Base-by-base conservation (phyloP, 2,888 invertebrate species). In the Drosophila picticornis region DNA sequence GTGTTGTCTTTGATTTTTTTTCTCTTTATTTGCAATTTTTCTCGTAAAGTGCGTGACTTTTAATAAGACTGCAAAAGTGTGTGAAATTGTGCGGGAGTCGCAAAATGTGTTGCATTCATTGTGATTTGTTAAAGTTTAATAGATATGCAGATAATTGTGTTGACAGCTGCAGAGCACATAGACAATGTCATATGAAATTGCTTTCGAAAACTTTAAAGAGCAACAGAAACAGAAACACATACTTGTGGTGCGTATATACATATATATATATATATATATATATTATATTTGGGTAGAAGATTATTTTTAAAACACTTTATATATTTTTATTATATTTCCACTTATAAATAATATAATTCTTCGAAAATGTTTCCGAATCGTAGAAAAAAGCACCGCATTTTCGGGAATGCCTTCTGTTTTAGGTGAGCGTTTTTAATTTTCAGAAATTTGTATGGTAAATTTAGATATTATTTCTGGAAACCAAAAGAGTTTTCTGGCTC, bases 41-140 rank as follows among this genome's bases (percentile, higher is more conserved):
- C 46, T 55, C 72, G 61, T 73, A 82, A 88, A 80, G 75, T 86
- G 90, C 81, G 77, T 88, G 84, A 74, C 74, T 82, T 80, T 82
- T 88, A 88, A 90, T 90, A 88, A 79, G 73, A 86, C 72, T 80
- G 78, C 78, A 86, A 82, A 78, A 86, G 74, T 79, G 83, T 71
- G 77, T 40, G 71, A 75, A 56, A 75, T 57, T 63, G 61, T 78
- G 72, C 70, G 72, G 74, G 72, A 34, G 80, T 58, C 34, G 29
- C 0, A n/a, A 38, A 19, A 67, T 57, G 29, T 27, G 59, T 52
- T 4, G 7, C 16, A 27, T 50, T 50, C 48, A 58, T 72, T 72
- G 27, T 31, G 13, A 38, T 61, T 36, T 57, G 5, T 29, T 13
- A 1, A 38, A 10, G 29, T 29, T n/a, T 57, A 13, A 31, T 61